phyloP scores from a whole-genome alignment of 2,113 vertebrate genomes.

The Lonchura striata region DNA sequence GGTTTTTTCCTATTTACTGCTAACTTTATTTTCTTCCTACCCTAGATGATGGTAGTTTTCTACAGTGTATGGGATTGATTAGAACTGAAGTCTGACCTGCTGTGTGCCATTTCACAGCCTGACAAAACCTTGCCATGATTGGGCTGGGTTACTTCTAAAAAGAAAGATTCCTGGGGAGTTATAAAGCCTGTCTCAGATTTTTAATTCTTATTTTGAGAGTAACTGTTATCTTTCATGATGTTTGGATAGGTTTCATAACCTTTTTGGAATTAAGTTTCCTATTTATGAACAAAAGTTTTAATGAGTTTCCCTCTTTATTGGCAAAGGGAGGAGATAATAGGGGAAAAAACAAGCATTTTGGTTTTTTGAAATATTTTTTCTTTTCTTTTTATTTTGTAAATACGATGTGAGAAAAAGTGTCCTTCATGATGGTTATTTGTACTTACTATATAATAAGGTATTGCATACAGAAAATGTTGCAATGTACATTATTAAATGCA shows the following conservation, averaged over 20 bases:
- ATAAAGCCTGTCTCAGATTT: background rate
- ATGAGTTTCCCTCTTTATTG: background rate
- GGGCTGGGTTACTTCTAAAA: background rate
- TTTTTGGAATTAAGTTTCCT: background rate
- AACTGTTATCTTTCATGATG: background rate
- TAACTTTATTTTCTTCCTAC: background rate
- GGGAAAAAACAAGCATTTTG: fast-evolving
- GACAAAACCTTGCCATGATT: background rate
- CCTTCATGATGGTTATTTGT: background rate
- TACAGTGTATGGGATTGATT: background rate
- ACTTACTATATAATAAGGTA: background rate
- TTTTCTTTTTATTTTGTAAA: background rate
- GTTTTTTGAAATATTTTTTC: background rate
- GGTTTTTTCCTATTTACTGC: background rate
- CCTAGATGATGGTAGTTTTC: background rate
- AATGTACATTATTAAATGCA: background rate
- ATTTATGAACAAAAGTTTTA: background rate
- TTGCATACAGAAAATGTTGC: background rate
- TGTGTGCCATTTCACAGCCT: background rate
- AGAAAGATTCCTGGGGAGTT: background rate
- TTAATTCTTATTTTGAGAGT: background rate
- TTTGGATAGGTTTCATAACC: background rate
- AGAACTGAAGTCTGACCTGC: background rate
- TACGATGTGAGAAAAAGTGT: background rate
- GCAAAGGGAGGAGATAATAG: fast-evolving